Base-by-base conservation (phyloP, 2,797 vertebrate species). In the Pempheris klunzingeri region DNA sequence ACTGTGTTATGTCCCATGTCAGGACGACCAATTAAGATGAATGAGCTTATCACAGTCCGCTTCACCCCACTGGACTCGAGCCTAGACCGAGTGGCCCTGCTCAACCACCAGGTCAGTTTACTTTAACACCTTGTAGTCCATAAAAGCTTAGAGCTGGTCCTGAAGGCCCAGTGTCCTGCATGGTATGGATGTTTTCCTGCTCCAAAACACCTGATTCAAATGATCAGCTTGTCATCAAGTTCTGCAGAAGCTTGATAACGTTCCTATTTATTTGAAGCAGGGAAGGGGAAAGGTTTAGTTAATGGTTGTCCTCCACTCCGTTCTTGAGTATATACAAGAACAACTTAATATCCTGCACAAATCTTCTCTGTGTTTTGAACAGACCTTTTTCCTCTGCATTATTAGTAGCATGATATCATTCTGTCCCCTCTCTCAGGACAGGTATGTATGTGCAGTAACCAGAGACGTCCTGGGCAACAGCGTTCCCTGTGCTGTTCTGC, bases 361-460 rank as follows among this genome's bases (percentile, higher is more conserved):
- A 22, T 7, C 18, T 22, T 34, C 4, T 7, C 1, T 54, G 20
- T 43, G 39, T 5, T 15, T 4, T 47, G 14, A n/a, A 39, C 17
- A 59, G 44, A 58, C 24, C 10, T 13, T 15, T 38, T 26, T 61
- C 14, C n/a, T 24, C 34, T 44, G 0, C n/a, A 7, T 3, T 66
- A 0, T 26, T 15, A 26, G 18, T 30, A 18, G 5, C 18, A 14
- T 20, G 24, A 22, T 65, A 7, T 32, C 41, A 60, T 43, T 1
- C 1, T 38, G 28, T 39, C n/a, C 0, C 65, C 10, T 58, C 18
- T 73, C 71, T 12, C 67, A 96, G 85, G 96, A 98, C 71, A 86
- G 97, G 62, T 97, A 97, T 0, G 94, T 97, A 11, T 98, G 97
- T 44, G 96, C 96, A 0, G 97, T 98, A 49, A 98, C 97, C 60